Base-by-base conservation (phyloP, 1,140 invertebrate genomes). In the Ceratina japonica region DNA sequence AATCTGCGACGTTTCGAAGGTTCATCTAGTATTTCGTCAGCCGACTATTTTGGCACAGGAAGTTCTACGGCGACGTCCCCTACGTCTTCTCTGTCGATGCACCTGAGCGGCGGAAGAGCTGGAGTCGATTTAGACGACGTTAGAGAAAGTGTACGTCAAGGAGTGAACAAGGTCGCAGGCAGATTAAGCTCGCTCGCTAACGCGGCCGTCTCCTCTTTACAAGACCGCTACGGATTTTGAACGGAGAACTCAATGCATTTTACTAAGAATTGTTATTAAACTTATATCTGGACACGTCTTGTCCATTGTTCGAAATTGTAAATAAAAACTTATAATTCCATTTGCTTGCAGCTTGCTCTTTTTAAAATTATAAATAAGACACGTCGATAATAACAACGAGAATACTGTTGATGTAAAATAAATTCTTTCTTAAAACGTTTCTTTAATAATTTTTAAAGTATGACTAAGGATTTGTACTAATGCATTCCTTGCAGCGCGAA, bases 101-200 rank as follows among this genome's bases (percentile, higher is more conserved):
- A 87, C 63, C 66, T 88, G 20, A 74, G 83, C 0, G 86, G 86
- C 31, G 88, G 87, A 54, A 81, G 87, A 74, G 82, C 88, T 24
- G 88, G 89, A 5, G 89, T 93, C 0, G 94, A 98, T 91, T 94
- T 99, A 64, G 97, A 98, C 82, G 98, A 99, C 89, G 97, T 99
- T 0, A 97, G 97, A 90, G 98, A 99, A 93, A 98, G 97, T 86
- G 98, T 99, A 10, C 95, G 96, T 85, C 97, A 98, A 92, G 98
- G 98, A 72, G 98, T 99, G 51, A 98, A 97, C 74, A 99, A 98
- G 94, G 98, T 99, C 75, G 98, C 98, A 49, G 98, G 97, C 7
- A 96, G 96, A 88, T 92, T 99, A 16, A 99, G 98, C 85, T 97
- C 95, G 77, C 92, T 99, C 76, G 98, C 98, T 71, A 99, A 97